These are phyloP conservation scores for Coendou prehensilis DNA, from an alignment of 2,797 vertebrate genomes.

Conservation along the genomic window DNA sequence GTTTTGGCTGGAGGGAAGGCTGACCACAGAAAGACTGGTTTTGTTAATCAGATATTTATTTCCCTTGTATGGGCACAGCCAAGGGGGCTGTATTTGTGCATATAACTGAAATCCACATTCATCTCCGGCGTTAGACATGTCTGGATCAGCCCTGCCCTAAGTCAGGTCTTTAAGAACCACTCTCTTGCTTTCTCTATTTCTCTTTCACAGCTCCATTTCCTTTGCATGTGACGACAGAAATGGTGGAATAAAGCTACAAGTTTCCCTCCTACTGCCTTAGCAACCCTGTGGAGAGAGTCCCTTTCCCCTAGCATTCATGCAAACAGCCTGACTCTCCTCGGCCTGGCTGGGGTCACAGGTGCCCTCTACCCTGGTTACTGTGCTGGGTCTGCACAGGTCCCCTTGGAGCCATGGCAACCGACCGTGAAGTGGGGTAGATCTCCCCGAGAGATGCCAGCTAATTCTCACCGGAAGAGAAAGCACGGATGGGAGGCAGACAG, in stretches of 20 bases:
- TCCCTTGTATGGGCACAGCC: neutral
- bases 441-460: neutral
- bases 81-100: neutral
- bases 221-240: neutral
- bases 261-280: neutral
- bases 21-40: neutral
- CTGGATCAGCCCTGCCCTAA: neutral
- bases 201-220: neutral
- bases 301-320: neutral
- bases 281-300: neutral
- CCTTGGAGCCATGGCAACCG: neutral
- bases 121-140: neutral
- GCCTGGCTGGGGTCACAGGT: neutral
- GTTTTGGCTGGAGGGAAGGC: neutral
- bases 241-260: neutral
- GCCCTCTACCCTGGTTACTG: neutral
- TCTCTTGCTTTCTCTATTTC: neutral
- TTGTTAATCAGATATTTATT: conserved; percentile 8
- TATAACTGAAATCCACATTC: neutral
- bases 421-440: neutral
- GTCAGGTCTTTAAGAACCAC: neutral
- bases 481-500: neutral
- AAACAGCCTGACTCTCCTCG: neutral
- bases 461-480: neutral
- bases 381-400: neutral